Conservation (phyloP, 2,888 invertebrate genomes). For the Encarsia formosa region DNA sequence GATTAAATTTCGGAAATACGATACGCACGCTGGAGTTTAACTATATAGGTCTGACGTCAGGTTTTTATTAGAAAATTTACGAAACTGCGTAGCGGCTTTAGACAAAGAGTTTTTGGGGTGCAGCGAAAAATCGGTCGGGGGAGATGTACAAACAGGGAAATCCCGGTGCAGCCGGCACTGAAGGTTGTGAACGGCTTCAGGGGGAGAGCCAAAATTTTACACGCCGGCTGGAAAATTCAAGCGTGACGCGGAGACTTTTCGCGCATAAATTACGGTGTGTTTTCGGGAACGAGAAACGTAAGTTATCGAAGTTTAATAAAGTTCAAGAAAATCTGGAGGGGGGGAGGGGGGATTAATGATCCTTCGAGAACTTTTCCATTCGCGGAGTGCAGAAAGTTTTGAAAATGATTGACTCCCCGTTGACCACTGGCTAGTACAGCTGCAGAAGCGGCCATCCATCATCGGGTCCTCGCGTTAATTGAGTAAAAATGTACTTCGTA, state of each 20-base stretch:
- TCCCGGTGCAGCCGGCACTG: conserved; percentile 32
- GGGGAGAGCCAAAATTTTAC: too few relatives aligned
- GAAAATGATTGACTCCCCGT: conserved; percentile 23
- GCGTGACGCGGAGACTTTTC: too few relatives aligned
- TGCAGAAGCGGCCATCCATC: conserved; percentile 19
- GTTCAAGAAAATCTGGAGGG: conserved; percentile 11
- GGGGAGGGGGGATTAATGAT: conserved; percentile 22
- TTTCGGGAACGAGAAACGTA: neutral
- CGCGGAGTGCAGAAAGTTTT: conserved; percentile 14
- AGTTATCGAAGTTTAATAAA: conserved; percentile 7
- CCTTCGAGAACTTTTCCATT: conserved; percentile 21
- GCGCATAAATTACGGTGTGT: conserved; percentile 38
- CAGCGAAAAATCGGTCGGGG: conserved; percentile 28
- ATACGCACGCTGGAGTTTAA: too few relatives aligned
- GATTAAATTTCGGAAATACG: too few relatives aligned
- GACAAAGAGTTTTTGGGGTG: neutral
- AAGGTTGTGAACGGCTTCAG: too few relatives aligned
- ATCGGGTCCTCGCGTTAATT: conserved; percentile 17
- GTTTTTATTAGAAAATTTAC: too few relatives aligned
- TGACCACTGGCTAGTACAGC: conserved; percentile 3
- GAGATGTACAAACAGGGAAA: conserved; percentile 41
- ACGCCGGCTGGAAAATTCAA: too few relatives aligned
- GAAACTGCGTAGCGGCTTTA: too few relatives aligned
- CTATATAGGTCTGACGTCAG: too few relatives aligned
- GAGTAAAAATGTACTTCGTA: conserved; percentile 18